Evolutionary conservation across 2,113 vertebrate species (phyloP), one percentile per base, ranked within the genome.

Genomic region (Cyanoramphus novaezelandiae): DNA sequence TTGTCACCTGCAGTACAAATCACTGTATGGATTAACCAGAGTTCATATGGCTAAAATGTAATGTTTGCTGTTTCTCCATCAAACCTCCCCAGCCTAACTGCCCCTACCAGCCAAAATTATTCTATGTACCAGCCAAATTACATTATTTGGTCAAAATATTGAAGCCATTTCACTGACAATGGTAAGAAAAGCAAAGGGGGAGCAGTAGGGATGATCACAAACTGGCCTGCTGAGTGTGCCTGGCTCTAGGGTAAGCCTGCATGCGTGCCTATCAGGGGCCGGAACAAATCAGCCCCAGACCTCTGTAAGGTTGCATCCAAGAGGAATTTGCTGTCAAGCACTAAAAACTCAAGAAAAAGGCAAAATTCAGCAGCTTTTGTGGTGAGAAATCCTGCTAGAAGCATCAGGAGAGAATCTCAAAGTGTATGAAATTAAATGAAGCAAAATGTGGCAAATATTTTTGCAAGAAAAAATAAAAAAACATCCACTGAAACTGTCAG

Each of bases 211-310:
- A 29, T 62, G 75, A 46, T 15, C 20, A 5, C 1, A 9, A 41
- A 17, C 24, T 47, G 16, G 13, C 21, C 57, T 53, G 15, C 33
- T 17, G 24, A 57, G 28, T 31, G 25, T 0, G 0, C 60, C 13
- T 41, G 65, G 41, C 70, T 59, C 23, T 27, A 28, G 37, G 71
- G 18, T 6, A 21, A 62, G 14, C 46, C 20, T 65, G 9, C 7
- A 1, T 7, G 14, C 2, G 0, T 37, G 17, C 29, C 29, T 2
- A 0, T 46, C 21, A 12, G 52, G 39, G 86, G 28, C 39, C 68
- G 47, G 39, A 74, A 21, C 13, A 17, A 6, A 31, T 33, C 17
- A 62, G 21, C 13, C 68, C 13, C 33, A 50, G 13, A 33, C 13
- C 15, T 65, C 20, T 16, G 5, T 8, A 15, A 20, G n/a, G 23